phyloP scores from a whole-genome alignment of 2,797 vertebrate species.

The Toxotes lorentzi region DNA sequence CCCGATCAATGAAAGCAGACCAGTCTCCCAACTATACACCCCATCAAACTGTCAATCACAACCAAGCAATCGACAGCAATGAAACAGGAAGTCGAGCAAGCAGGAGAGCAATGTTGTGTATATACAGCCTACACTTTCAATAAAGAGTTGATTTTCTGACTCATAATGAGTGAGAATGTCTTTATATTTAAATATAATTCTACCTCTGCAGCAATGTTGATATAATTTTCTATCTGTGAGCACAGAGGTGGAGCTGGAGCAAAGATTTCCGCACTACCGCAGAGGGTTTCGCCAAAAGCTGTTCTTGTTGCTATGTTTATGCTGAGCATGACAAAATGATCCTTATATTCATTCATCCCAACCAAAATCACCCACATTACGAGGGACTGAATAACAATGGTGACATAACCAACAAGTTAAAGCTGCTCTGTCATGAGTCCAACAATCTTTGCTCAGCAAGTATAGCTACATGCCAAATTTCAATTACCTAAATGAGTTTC shows the following conservation, averaged over 20 bases:
- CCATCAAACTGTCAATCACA: constrained; percentile 6
- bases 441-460: constrained; percentile 52
- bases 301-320: neutral
- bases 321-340: constrained; percentile 14
- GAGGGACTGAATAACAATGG: constrained; percentile 30
- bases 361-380: constrained; percentile 15
- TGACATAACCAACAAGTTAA: constrained; percentile 54
- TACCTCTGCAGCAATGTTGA: neutral
- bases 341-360: constrained; percentile 23
- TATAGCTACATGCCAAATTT: constrained; percentile 59
- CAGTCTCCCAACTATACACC: neutral
- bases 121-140: neutral
- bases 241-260: neutral
- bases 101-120: neutral
- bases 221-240: neutral
- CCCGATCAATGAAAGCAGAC: constrained; percentile 14
- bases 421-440: constrained; percentile 50
- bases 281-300: constrained; percentile 22
- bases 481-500: constrained; percentile 52
- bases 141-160: neutral
- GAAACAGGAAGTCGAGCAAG: neutral
- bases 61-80: constrained; percentile 4
- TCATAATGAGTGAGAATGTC: neutral
- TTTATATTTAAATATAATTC: constrained; percentile 1
- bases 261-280: neutral